Evolutionary conservation across 2,113 vertebrate genomes (phyloP).

Genomic region (Odocoileus hemionus): DNA sequence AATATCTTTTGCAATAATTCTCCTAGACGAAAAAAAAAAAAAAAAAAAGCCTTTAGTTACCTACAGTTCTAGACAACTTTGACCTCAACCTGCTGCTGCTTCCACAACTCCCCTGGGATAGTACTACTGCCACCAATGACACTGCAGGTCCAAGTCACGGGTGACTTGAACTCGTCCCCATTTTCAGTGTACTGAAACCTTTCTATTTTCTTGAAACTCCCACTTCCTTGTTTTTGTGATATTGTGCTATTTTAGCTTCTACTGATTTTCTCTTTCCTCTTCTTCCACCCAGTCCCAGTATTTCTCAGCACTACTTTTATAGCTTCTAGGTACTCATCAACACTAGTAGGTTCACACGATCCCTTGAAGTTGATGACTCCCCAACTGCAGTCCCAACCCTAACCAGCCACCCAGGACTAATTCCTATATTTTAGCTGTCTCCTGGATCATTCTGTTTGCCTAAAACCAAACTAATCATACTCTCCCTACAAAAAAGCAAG

Average conservation of each 20-base stretch:
- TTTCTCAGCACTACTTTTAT: neutral
- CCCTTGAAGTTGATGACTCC: neutral
- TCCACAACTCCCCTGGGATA: neutral
- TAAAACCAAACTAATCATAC: neutral
- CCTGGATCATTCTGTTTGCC: neutral
- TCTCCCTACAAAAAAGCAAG: neutral
- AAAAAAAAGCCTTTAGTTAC: neutral
- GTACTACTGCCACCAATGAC: neutral
- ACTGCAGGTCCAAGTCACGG: neutral
- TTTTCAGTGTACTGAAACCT: neutral
- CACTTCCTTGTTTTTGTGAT: neutral
- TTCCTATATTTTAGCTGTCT: neutral
- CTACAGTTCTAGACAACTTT: neutral
- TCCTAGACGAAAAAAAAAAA: neutral
- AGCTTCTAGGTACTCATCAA: neutral
- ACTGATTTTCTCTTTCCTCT: neutral
- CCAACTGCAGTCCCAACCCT: neutral
- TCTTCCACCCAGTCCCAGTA: neutral
- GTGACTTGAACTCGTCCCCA: neutral
- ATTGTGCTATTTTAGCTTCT: neutral
- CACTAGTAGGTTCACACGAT: neutral
- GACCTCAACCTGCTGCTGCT: neutral
- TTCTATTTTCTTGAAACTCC: neutral
- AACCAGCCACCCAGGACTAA: neutral
- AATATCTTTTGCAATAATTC: neutral